phyloP scores from a whole-genome alignment of 2,797 vertebrate genomes.

The Rhinichthys osculus region DNA sequence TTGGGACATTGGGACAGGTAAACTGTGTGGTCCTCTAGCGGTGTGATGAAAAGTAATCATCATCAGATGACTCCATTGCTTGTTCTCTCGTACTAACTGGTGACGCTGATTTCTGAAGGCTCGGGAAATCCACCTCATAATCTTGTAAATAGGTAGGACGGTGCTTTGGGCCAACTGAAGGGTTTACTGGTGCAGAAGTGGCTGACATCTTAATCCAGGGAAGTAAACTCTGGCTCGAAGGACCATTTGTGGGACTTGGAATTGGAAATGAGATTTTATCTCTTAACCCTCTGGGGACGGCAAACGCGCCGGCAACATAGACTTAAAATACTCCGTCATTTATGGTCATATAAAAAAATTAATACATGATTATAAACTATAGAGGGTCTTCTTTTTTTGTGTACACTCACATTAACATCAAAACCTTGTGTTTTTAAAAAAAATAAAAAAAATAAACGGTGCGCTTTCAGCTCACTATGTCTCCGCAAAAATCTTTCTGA shows the following conservation, averaged over 20 bases:
- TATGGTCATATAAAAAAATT: too few species aligned
- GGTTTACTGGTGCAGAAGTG: not conserved
- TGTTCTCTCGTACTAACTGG: too few species aligned
- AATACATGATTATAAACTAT: too few species aligned
- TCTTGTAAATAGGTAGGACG: not conserved
- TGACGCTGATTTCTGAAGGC: rapidly evolving
- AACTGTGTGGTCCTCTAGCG: not conserved
- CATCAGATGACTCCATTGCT: not conserved
- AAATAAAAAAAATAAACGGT: too few species aligned
- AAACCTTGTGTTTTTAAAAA: too few species aligned
- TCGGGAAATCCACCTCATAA: not conserved
- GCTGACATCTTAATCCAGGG: not conserved
- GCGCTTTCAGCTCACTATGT: too few species aligned
- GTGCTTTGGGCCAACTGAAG: not conserved
- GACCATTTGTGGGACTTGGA: not conserved
- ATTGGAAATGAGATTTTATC: not conserved
- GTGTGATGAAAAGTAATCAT: not conserved
- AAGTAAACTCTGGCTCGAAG: not conserved
- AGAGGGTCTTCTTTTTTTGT: too few species aligned
- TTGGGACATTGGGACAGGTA: not conserved
- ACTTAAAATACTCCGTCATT: too few species aligned
- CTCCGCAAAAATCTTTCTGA: too few species aligned
- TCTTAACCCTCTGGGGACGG: too few species aligned
- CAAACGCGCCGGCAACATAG: too few species aligned
- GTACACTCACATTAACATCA: too few species aligned